Evolutionary conservation across 2,888 invertebrate genomes (phyloP).

Genomic region (Gymnoscelis rufifasciata): DNA sequence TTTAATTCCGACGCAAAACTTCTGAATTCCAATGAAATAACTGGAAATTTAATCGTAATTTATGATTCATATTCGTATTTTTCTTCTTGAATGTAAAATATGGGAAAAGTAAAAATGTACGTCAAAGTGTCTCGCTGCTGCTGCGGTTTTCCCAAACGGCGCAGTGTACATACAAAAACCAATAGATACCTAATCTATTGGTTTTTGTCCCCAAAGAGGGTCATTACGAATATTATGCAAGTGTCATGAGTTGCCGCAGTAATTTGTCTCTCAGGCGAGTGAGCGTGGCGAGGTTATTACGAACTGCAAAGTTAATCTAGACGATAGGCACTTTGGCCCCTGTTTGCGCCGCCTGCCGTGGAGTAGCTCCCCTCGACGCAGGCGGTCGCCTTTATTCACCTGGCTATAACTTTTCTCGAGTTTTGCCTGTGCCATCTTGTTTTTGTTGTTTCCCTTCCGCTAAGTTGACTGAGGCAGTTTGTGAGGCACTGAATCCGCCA

Average conservation of each 20-base stretch:
- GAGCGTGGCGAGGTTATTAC: slow-evolving; percentile 22
- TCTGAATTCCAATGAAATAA: slow-evolving; percentile 6
- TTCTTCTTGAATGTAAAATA: no score
- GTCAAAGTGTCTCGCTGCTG: no score
- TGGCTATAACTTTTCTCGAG: slow-evolving; percentile 30
- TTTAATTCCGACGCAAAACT: slow-evolving; percentile 7
- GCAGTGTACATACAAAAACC: background rate
- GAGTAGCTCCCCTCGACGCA: slow-evolving; percentile 30
- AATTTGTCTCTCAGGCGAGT: slow-evolving; percentile 28
- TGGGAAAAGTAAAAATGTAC: no score
- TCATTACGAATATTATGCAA: slow-evolving; percentile 27
- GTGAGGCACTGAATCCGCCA: slow-evolving; percentile 25
- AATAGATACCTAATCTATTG: no score
- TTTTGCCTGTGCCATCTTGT: slow-evolving; percentile 32
- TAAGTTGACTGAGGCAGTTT: slow-evolving; percentile 29
- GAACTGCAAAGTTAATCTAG: slow-evolving; percentile 30
- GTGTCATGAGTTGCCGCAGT: slow-evolving; percentile 26
- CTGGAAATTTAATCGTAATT: slow-evolving; percentile 3
- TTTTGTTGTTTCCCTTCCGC: slow-evolving; percentile 32
- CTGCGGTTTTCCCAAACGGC: slow-evolving; percentile 11
- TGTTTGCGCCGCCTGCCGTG: slow-evolving; percentile 23
- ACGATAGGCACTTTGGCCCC: slow-evolving; percentile 27
- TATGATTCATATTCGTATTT: slow-evolving; percentile 14
- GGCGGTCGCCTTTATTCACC: slow-evolving; percentile 31
- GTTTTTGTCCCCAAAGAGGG: slow-evolving; percentile 11